Conservation (phyloP, 23 tunicate genomes). For the Aplidium turbinatum region DNA sequence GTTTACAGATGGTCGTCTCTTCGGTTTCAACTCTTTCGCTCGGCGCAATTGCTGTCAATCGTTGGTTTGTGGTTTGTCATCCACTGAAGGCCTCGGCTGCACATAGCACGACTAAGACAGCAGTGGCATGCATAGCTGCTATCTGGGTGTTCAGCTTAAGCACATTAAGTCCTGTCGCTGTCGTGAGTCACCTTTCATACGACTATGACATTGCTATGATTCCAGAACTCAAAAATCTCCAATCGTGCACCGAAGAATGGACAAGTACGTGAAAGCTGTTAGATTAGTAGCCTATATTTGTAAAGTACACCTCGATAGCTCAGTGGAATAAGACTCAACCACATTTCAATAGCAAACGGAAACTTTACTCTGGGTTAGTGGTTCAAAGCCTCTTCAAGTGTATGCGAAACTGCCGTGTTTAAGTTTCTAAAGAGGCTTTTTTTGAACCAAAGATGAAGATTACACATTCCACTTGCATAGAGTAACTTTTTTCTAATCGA, state of each 20-base stretch:
- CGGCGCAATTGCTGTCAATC: constrained; percentile 75
- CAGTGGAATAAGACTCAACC: too few species aligned
- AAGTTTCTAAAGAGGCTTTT: too few species aligned
- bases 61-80: constrained; percentile 88
- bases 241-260: constrained; percentile 49
- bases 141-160: constrained; percentile 53
- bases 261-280: constrained; percentile 15
- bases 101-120: constrained; percentile 25
- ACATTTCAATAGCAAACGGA: too few species aligned
- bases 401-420: too few species aligned
- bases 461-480: too few species aligned
- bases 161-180: constrained; percentile 36
- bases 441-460: too few species aligned
- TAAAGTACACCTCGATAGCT: too few species aligned
- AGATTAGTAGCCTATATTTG: too few species aligned
- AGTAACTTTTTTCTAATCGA: too few species aligned
- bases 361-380: too few species aligned
- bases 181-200: constrained; percentile 11
- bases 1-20: constrained; percentile 42
- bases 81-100: constrained; percentile 60
- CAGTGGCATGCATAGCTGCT: constrained; percentile 13
- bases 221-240: constrained; percentile 23
- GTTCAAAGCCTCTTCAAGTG: too few species aligned
- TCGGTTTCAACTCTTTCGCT: constrained; percentile 49
- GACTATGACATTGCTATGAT: constrained; percentile 2